Percentiles rank a stretch among this genome's conserved stretches.
phyloP scores from a whole-genome alignment of 2,797 vertebrate genomes.

The Synanceia verrucosa region DNA sequence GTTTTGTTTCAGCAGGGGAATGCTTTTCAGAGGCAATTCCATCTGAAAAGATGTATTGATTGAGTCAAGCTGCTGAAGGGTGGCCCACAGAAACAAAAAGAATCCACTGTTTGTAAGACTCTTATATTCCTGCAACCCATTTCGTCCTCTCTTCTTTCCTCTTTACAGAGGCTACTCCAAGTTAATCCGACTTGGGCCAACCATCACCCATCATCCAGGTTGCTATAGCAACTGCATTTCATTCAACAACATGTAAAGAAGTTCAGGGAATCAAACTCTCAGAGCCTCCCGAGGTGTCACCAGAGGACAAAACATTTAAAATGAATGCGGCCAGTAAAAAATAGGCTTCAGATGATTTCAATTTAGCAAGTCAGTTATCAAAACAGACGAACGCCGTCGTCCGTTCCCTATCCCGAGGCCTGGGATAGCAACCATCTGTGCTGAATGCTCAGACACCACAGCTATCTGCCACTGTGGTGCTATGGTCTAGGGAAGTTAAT shows the following conservation, averaged over 20 bases:
- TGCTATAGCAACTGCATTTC: conserved; percentile 65
- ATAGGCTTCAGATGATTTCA: conserved; percentile 27
- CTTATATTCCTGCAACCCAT: conserved; percentile 1
- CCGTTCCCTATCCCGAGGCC: conserved; percentile 36
- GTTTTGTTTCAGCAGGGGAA: conserved; percentile 47
- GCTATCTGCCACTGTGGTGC: conserved; percentile 28
- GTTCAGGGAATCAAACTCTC: conserved; percentile 24
- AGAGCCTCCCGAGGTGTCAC: conserved; percentile 13
- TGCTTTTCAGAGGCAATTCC: conserved; percentile 54
- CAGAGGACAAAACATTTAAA: conserved; percentile 12
- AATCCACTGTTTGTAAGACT: conserved; percentile 25
- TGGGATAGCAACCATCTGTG: conserved; percentile 51
- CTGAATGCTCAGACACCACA: conserved; percentile 45
- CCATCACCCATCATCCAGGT: conserved; percentile 34
- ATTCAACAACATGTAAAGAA: conserved; percentile 38
- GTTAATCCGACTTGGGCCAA: conserved; percentile 51
- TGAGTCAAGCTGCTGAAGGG: conserved; percentile 35
- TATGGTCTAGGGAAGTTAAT: conserved; percentile 46
- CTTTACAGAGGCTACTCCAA: conserved; percentile 40
- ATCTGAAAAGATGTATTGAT: conserved; percentile 64
- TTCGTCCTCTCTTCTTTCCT: not conserved
- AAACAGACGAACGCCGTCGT: conserved; percentile 37
- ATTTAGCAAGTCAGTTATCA: conserved; percentile 48
- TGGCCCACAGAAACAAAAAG: conserved; percentile 10
- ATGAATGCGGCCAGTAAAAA: not conserved